These are phyloP conservation scores for Polyergus mexicanus DNA, from an alignment of 1,140 invertebrate genomes.

Conservation along the genomic window DNA sequence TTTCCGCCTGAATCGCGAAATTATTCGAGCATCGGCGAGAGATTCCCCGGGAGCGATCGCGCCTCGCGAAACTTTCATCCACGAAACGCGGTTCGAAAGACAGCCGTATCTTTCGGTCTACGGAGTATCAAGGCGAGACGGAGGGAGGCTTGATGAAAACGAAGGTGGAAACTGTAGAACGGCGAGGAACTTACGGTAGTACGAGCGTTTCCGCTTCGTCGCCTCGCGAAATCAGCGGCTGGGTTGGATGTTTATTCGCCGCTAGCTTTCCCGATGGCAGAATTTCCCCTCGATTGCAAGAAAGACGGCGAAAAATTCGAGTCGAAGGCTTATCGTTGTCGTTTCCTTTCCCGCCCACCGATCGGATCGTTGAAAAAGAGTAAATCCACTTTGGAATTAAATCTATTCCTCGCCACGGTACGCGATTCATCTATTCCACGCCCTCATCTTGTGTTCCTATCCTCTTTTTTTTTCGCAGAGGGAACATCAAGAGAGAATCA, in stretches of 20 bases:
- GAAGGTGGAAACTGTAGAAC: conserved; percentile 49
- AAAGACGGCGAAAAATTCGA: conserved; percentile 66
- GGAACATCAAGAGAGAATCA: conserved; percentile 58
- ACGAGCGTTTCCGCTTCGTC: conserved; percentile 70
- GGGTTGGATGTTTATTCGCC: conserved; percentile 72
- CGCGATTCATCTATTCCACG: conserved; percentile 19
- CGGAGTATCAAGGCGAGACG: conserved; percentile 41
- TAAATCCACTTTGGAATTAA: conserved; percentile 78
- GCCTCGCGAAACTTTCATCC: conserved; percentile 64
- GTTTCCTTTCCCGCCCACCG: conserved; percentile 19
- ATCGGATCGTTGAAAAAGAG: conserved; percentile 36
- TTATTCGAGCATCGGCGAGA: conserved; percentile 68
- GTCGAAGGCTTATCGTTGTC: conserved; percentile 68
- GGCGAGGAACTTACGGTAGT: conserved; percentile 22
- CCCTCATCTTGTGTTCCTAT: conserved; percentile 29
- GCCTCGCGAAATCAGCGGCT: conserved; percentile 69
- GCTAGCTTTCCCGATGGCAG: conserved; percentile 66
- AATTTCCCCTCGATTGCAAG: conserved; percentile 60
- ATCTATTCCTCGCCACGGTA: conserved; percentile 72
- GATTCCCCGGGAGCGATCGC: conserved; percentile 59
- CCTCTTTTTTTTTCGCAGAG: conserved; percentile 23
- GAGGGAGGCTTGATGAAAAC: conserved; percentile 45
- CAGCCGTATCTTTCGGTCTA: conserved; percentile 47
- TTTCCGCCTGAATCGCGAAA: conserved; percentile 72
- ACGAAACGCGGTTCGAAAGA: conserved; percentile 37